A percentile compares a stretch with the other conserved stretches of the same genome.
These are phyloP conservation scores for Rynchops niger DNA, from an alignment of 2,113 vertebrate genomes.

Conservation along the genomic window DNA sequence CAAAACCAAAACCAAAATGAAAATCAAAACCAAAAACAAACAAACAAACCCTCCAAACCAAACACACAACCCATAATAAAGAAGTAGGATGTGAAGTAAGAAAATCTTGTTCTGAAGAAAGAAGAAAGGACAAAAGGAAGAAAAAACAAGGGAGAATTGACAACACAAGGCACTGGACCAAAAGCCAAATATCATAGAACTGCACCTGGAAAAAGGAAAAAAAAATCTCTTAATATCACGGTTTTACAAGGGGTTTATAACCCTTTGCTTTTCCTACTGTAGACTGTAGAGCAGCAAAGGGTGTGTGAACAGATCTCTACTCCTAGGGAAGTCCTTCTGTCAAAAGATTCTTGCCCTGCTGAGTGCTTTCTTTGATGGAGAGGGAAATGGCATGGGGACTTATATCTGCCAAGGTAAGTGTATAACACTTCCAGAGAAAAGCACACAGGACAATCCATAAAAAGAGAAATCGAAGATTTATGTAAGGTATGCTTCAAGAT, in stretches of 20 bases:
- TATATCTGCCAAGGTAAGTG: neutral
- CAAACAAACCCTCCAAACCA: neutral
- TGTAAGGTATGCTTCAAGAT: neutral
- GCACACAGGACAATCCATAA: neutral
- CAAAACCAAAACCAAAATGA: neutral
- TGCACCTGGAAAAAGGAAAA: neutral
- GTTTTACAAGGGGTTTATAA: neutral
- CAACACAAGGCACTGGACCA: neutral
- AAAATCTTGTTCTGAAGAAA: neutral
- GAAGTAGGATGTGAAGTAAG: neutral
- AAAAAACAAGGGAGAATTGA: neutral
- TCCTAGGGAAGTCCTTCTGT: neutral
- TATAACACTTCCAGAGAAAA: neutral
- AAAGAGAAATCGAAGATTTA: neutral
- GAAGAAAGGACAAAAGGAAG: neutral
- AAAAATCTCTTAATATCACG: neutral
- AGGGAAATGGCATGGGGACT: neutral
- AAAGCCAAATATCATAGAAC: neutral
- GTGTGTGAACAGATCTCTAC: neutral
- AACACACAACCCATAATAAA: neutral
- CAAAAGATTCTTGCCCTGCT: neutral
- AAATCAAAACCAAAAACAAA: neutral
- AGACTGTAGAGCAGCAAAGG: neutral
- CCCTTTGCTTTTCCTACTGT: neutral
- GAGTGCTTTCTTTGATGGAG: neutral